Conservation (phyloP, 2,888 invertebrate species). For the Drosophila hamatofila region DNA sequence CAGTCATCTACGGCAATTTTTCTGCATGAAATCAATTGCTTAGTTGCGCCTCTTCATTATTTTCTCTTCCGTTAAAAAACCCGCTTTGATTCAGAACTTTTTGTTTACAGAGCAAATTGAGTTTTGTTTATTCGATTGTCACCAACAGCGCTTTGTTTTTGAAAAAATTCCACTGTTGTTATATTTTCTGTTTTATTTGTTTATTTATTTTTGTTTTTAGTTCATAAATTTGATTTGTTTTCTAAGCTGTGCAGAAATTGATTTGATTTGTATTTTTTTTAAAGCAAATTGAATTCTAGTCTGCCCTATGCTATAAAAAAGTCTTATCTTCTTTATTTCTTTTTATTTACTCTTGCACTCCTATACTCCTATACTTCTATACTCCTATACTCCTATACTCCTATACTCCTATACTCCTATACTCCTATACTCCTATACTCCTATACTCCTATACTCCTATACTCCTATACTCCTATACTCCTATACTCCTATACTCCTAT, state of each 20-base stretch:
- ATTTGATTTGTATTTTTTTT: neutral
- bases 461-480: neutral
- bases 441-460: neutral
- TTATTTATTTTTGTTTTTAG: neutral
- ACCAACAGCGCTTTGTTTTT: slow-evolving; percentile 1
- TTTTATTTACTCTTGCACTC: neutral
- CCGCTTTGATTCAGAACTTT: neutral
- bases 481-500: too few species aligned
- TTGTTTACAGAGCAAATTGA: slow-evolving; percentile 15
- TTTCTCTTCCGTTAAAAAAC: neutral
- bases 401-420: neutral
- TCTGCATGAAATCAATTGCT: neutral
- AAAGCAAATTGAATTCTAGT: neutral
- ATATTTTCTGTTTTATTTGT: neutral
- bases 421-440: neutral
- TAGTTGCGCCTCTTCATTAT: neutral
- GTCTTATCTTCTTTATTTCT: neutral
- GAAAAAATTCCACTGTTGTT: slow-evolving; percentile 16
- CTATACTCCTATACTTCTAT: neutral
- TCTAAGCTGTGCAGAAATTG: neutral
- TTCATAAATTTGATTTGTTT: neutral
- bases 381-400: neutral
- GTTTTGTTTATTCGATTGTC: slow-evolving; percentile 11
- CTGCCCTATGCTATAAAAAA: neutral
- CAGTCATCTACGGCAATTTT: neutral